Conservation (phyloP, 2,113 vertebrate species). For the Silurus asotus region DNA sequence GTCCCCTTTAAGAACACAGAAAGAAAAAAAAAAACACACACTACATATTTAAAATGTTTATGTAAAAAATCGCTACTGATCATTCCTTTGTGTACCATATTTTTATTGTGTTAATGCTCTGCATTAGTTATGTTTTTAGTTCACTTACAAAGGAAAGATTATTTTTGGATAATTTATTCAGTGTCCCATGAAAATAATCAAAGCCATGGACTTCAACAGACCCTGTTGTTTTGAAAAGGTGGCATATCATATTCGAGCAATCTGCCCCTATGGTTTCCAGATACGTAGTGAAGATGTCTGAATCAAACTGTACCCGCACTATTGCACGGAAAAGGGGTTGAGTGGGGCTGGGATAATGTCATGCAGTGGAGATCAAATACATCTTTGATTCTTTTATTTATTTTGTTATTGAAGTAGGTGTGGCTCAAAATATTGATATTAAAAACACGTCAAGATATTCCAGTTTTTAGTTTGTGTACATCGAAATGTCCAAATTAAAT, state of each 20-base stretch:
- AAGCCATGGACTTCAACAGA: neutral
- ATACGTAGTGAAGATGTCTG: no score
- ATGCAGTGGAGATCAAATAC: no score
- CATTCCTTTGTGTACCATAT: neutral
- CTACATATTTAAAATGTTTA: neutral
- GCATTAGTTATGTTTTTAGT: neutral
- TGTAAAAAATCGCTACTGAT: neutral
- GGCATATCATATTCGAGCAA: neutral
- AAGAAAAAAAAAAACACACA: neutral
- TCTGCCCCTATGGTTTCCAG: neutral
- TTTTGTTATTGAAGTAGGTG: no score
- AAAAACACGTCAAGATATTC: no score
- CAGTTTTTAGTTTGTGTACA: no score
- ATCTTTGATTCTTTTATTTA: no score
- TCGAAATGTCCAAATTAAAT: no score
- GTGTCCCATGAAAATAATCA: neutral
- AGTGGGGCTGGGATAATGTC: no score
- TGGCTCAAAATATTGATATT: neutral
- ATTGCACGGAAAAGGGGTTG: no score
- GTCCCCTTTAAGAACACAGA: no score
- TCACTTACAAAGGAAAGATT: neutral
- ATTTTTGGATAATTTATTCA: neutral
- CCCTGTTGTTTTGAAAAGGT: neutral
- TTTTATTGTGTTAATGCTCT: neutral
- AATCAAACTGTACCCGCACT: no score